Base-by-base conservation (phyloP, 2,888 invertebrate species). In the Masnerella sp. region DNA sequence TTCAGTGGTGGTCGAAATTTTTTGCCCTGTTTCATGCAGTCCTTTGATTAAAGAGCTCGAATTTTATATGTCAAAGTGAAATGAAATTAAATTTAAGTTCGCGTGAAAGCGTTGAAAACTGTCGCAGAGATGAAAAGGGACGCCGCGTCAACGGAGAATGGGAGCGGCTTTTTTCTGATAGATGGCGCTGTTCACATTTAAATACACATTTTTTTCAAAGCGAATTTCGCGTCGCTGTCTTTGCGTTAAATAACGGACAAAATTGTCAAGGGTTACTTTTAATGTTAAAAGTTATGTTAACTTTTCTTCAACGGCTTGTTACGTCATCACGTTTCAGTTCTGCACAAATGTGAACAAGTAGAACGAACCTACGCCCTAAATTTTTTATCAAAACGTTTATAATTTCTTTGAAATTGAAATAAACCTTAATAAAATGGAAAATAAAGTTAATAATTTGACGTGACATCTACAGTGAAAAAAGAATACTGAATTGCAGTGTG, bases 41-140 rank as follows among this genome's bases (percentile, higher is more conserved):
- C 51, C 30, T 52, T 52, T 64, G 34, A 64, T 45, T 61, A 38
- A 59, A 61, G 51, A 62, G 51, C 51, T 32, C 30, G 17, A 42
- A 62, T 43, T 42, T 22, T 51, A 51, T 34, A 51, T 34, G 51
- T 62, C 62, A 62, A 51, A 51, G 51, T 43, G 25, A 51, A 62
- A 34, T 22, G 42, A 62, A 51, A 51, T 62, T 62, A 51, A 62
- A 62, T 62, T 62, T 51, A 22, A 51, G 49, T 51, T 34, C 42
- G 25, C 34, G 47, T 34, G 34, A 51, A 15, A 51, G 43, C 42
- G 32, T 22, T 51, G 22, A 15, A 51, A 51, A 62, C 34, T 32
- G 42, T 11, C 28, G 11, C 8, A 5, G 11, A 34, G 43, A 58
- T 43, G 34, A 58, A 58, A 43, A 34, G 58, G 18, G n/a, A 42